Percentiles rank a stretch among this genome's conserved stretches.
These are phyloP conservation scores for Cyphomyrus discorhynchus DNA, from an alignment of 2,113 vertebrate species.

Conservation along the genomic window DNA sequence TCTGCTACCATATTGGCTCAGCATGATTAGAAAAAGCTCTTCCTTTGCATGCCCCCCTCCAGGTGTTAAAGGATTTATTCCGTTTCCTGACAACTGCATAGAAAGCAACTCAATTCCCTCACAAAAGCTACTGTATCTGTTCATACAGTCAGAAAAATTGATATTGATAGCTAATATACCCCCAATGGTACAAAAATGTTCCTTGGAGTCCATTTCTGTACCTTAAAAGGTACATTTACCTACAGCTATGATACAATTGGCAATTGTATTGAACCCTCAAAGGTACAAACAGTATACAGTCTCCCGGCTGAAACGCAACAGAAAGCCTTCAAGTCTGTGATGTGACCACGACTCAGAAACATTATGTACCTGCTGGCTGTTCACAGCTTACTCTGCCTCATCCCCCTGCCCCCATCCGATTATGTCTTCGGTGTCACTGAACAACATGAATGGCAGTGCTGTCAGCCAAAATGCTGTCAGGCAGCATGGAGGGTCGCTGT, in stretches of 20 bases:
- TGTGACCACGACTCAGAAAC: not conserved
- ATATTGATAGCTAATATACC: not conserved
- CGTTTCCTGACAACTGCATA: not conserved
- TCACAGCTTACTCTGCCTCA: not conserved
- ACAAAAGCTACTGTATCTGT: conserved; percentile 4
- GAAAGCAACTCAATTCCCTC: not conserved
- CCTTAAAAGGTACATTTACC: not conserved
- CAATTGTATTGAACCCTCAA: not conserved
- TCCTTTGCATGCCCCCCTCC: not conserved
- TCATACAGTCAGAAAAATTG: not conserved
- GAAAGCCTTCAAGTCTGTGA: not conserved
- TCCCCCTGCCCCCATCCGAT: not conserved
- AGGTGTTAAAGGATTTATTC: not conserved
- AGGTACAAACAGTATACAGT: not conserved
- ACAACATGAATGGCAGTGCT: not conserved
- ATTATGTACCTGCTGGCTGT: not conserved
- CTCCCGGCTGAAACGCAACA: not conserved
- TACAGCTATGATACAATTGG: not conserved
- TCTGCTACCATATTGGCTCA: not conserved
- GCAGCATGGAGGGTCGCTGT: not conserved
- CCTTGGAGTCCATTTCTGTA: too few species aligned
- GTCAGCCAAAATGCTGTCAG: not conserved
- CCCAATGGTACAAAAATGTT: not conserved
- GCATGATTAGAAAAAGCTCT: not conserved
- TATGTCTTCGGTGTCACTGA: conserved; percentile 4